phyloP scores from a whole-genome alignment of 2,888 invertebrate species.

The Acleris emargana region DNA sequence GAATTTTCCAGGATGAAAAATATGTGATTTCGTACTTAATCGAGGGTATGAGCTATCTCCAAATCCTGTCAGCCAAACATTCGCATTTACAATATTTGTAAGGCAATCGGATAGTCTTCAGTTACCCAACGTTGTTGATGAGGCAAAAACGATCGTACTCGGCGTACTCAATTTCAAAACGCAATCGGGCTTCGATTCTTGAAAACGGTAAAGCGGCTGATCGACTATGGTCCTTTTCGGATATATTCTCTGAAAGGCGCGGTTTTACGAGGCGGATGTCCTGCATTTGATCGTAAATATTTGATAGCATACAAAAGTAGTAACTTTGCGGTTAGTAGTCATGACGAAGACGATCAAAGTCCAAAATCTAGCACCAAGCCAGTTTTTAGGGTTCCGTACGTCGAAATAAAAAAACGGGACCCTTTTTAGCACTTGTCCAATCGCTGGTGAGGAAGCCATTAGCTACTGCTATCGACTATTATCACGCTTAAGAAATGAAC shows the following conservation, averaged over 20 bases:
- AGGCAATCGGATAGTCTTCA: too few species aligned
- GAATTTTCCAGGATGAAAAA: too few species aligned
- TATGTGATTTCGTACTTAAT: too few species aligned
- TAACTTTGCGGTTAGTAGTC: conserved; percentile 34
- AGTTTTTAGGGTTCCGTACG: neutral
- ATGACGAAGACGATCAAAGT: conserved; percentile 28
- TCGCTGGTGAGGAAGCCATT: too few species aligned
- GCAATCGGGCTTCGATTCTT: conserved; percentile 3
- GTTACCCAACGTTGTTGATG: too few species aligned
- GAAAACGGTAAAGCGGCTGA: conserved; percentile 24
- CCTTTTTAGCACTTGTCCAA: neutral
- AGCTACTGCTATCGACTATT: too few species aligned
- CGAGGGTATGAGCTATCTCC: too few species aligned
- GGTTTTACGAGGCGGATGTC: conserved; percentile 27
- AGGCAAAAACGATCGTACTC: neutral
- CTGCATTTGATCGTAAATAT: conserved; percentile 32
- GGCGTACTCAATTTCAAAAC: conserved; percentile 2
- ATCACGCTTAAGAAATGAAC: too few species aligned
- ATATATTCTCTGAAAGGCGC: conserved; percentile 11
- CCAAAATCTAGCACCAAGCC: conserved; percentile 1
- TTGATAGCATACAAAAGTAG: conserved; percentile 32
- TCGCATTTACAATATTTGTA: too few species aligned
- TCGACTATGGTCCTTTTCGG: conserved; percentile 15
- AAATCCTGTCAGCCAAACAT: too few species aligned
- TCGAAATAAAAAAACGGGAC: neutral